Evolutionary conservation across 2,113 vertebrate species (phyloP).

Genomic region (Dicaeum eximium): DNA sequence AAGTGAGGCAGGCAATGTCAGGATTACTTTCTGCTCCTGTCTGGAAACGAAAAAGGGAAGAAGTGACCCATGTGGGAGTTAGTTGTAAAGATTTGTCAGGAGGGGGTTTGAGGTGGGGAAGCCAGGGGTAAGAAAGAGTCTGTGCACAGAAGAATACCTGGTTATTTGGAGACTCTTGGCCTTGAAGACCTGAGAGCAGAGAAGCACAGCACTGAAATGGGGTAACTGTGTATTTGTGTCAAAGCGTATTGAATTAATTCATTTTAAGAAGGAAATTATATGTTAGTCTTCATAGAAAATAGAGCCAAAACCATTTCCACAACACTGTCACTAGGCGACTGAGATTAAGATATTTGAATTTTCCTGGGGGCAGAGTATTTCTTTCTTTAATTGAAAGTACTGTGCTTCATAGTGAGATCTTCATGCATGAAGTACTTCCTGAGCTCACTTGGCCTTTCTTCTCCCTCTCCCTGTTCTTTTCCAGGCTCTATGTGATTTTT

Average conservation of each 20-base stretch:
- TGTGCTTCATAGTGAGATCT: not conserved
- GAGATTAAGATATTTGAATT: not conserved
- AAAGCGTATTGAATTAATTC: not conserved
- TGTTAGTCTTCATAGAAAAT: not conserved
- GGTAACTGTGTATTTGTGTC: conserved; percentile 16
- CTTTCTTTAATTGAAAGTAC: not conserved
- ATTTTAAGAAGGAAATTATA: not conserved
- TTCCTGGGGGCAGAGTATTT: not conserved
- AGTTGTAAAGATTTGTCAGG: not conserved
- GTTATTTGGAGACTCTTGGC: not conserved
- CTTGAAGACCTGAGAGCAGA: not conserved
- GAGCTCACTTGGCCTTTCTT: not conserved
- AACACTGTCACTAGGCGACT: not conserved
- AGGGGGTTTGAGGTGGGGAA: not conserved
- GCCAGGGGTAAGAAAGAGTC: not conserved
- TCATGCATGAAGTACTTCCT: not conserved
- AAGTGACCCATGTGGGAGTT: not conserved
- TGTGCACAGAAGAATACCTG: not conserved
- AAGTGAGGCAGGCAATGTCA: not conserved
- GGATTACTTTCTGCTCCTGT: not conserved
- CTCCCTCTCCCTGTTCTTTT: not conserved
- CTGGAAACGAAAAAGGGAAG: not conserved
- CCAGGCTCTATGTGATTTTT: not conserved
- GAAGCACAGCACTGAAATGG: not conserved
- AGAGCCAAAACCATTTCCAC: not conserved